Percentiles rank a stretch among this genome's conserved stretches.
Conservation (phyloP, 2,797 vertebrate genomes). For the Gephyroberyx darwinii region DNA sequence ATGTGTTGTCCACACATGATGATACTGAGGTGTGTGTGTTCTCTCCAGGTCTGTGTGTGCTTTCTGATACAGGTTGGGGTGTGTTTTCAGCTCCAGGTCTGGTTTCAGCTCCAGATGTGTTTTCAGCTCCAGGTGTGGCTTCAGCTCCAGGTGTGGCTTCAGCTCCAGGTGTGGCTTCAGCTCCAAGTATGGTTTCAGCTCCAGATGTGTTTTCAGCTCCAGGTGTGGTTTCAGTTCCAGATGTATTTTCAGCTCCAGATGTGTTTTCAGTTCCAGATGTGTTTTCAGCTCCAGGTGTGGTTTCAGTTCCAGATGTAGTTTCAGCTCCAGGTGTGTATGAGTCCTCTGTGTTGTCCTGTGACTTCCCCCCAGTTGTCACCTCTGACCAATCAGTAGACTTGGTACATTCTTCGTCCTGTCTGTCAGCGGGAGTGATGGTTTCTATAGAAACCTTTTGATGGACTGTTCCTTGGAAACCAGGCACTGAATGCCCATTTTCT, state of each 20-base stretch:
- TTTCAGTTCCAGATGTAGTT: conserved; percentile 21
- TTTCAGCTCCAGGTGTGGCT: conserved; percentile 21
- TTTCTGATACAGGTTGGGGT: too few relatives aligned
- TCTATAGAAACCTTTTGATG: conserved; percentile 14
- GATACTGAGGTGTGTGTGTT: not conserved
- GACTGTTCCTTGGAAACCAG: conserved; percentile 20
- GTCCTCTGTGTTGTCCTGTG: not conserved
- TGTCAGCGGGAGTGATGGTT: conserved; percentile 16
- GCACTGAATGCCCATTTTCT: conserved; percentile 12
- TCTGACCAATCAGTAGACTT: conserved; percentile 5
- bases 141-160: conserved; percentile 22
- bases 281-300: conserved; percentile 18
- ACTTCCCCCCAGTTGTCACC: conserved; percentile 3
- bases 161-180: conserved; percentile 17
- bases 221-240: conserved; percentile 19
- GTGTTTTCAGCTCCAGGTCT: conserved; percentile 15
- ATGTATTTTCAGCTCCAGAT: conserved; percentile 17
- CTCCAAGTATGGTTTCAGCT: conserved; percentile 20
- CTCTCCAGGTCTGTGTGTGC: not conserved
- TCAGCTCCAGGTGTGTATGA: conserved; percentile 10
- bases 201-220: conserved; percentile 16
- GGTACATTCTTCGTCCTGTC: not conserved
- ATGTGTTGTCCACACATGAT: conserved; percentile 5
- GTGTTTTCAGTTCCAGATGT: not conserved
- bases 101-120: conserved; percentile 20